phyloP scores from a whole-genome alignment of 2,113 vertebrate species.

The Phalacrocorax carbo region DNA sequence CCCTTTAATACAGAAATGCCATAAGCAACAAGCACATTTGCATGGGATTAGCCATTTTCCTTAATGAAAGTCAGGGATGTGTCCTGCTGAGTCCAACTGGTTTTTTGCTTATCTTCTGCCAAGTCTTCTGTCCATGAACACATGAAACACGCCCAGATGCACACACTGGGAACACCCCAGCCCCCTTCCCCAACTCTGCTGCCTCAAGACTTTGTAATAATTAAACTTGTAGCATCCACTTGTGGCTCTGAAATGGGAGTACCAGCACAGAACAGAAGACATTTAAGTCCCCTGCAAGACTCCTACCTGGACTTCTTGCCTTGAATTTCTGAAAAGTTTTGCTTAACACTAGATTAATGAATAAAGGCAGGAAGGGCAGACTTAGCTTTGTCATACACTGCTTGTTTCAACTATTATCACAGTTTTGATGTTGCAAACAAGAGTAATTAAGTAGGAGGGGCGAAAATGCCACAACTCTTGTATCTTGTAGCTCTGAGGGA shows the following conservation, averaged over 20 bases:
- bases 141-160: background rate
- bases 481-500: background rate
- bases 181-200: fast-evolving
- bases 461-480: background rate
- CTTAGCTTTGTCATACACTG: background rate
- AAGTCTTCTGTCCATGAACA: background rate
- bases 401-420: background rate
- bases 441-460: background rate
- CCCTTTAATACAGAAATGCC: background rate
- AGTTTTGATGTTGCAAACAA: background rate
- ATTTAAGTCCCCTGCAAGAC: background rate
- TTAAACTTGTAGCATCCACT: background rate
- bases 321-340: background rate
- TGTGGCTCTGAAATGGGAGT: background rate
- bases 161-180: background rate
- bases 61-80: background rate
- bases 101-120: background rate
- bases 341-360: background rate
- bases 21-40: background rate
- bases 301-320: background rate
- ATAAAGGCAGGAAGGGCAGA: background rate
- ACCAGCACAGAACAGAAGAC: background rate
- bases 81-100: background rate
- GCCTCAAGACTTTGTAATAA: background rate
- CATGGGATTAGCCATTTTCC: background rate